These are phyloP conservation scores for Zosterops borbonicus DNA, from an alignment of 2,113 vertebrate species.

Conservation along the genomic window DNA sequence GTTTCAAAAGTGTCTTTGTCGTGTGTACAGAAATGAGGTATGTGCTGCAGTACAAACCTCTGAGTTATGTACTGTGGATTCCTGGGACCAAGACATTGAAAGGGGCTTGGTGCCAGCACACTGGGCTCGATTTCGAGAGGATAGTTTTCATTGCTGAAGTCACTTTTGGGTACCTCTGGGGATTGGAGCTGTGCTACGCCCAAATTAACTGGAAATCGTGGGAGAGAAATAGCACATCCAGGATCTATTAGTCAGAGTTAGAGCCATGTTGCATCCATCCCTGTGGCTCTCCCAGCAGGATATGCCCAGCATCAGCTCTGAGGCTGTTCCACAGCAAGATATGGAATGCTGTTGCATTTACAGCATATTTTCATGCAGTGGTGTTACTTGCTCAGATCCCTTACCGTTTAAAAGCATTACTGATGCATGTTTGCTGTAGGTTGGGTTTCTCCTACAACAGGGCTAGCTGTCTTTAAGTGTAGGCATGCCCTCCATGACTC, in stretches of 20 bases:
- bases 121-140: background rate
- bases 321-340: background rate
- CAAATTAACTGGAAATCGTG: background rate
- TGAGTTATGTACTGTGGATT: background rate
- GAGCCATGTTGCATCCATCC: accelerated
- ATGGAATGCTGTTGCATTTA: background rate
- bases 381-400: background rate
- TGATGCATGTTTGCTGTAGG: background rate
- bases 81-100: background rate
- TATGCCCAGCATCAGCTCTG: background rate
- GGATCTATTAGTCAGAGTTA: background rate
- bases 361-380: background rate
- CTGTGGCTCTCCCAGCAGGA: accelerated
- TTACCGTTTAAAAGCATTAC: background rate
- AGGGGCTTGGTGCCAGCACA: background rate
- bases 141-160: background rate
- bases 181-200: background rate
- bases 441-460: background rate
- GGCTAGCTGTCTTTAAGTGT: background rate
- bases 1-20: background rate
- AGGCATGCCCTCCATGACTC: accelerated
- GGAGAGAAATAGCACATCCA: background rate
- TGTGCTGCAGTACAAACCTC: background rate
- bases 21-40: background rate
- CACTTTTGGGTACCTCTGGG: background rate